These are phyloP conservation scores for Mustela erminea DNA, from an alignment of 2,797 vertebrate species.

Conservation along the genomic window DNA sequence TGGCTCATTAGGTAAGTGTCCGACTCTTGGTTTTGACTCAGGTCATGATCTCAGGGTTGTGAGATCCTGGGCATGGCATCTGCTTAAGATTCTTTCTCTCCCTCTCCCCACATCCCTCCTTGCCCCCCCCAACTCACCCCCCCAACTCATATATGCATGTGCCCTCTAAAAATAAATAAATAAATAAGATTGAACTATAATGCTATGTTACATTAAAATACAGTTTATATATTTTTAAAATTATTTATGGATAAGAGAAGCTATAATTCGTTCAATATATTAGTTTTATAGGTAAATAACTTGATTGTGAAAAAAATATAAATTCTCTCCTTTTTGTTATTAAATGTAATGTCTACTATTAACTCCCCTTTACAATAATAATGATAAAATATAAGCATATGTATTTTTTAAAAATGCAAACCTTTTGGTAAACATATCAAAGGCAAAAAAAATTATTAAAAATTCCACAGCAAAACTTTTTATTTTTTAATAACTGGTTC, in stretches of 20 bases:
- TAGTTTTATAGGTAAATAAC: background rate
- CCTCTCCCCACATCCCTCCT: background rate
- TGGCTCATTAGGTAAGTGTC: background rate
- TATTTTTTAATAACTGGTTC: background rate
- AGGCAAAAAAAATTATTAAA: background rate
- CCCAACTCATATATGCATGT: background rate
- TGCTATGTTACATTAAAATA: background rate
- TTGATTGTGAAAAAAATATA: background rate
- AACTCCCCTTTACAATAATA: background rate
- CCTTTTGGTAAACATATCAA: background rate
- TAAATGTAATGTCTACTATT: background rate
- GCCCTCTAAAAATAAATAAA: background rate
- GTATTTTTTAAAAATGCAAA: background rate
- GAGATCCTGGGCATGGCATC: background rate
- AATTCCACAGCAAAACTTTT: background rate
- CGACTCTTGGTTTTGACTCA: background rate
- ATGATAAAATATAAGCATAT: background rate
- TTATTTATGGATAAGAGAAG: background rate
- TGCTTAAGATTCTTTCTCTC: background rate
- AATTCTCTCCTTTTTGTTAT: background rate
- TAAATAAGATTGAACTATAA: background rate
- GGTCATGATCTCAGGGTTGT: background rate
- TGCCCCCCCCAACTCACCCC: too few species aligned
- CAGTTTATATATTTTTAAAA: background rate
- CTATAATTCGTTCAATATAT: background rate